These are phyloP conservation scores for Scleropages formosus DNA, from an alignment of 2,797 vertebrate species.

Conservation along the genomic window DNA sequence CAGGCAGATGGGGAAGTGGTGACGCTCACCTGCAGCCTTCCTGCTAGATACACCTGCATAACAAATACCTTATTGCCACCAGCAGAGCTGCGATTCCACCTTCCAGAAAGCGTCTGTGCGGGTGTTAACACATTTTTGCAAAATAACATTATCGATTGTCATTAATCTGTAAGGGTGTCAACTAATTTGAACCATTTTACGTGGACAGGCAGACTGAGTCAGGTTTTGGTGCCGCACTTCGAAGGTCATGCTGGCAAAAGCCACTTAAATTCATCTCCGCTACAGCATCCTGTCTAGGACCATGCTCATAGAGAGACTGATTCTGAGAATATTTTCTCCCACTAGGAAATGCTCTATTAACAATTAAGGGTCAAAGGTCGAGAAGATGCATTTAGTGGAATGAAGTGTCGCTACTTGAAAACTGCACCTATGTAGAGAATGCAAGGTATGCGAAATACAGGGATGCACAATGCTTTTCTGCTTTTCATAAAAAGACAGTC, in stretches of 20 bases:
- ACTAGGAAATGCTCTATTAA: background rate
- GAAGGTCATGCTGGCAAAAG: slow-evolving; percentile 14
- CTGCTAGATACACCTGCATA: too few species aligned
- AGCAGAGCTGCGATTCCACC: background rate
- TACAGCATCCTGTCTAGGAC: background rate
- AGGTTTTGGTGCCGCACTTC: background rate
- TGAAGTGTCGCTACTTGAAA: background rate
- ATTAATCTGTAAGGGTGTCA: slow-evolving; percentile 3
- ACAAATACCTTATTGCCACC: background rate
- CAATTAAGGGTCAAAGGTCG: background rate
- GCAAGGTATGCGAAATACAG: background rate
- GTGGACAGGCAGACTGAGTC: background rate
- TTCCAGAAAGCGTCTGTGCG: background rate
- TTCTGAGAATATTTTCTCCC: background rate
- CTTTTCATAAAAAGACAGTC: slow-evolving; percentile 12
- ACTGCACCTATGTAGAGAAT: background rate
- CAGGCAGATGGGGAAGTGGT: background rate
- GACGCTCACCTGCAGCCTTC: too few species aligned
- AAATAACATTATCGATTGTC: slow-evolving; percentile 12
- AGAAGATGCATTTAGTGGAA: background rate
- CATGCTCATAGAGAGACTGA: background rate
- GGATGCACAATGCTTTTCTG: background rate
- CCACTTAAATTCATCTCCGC: slow-evolving; percentile 3
- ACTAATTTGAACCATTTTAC: background rate
- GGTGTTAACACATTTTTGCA: background rate